Percentiles rank a stretch among this genome's conserved stretches.
Conservation (phyloP, 2,888 invertebrate species). For the Hymenopus coronatus region DNA sequence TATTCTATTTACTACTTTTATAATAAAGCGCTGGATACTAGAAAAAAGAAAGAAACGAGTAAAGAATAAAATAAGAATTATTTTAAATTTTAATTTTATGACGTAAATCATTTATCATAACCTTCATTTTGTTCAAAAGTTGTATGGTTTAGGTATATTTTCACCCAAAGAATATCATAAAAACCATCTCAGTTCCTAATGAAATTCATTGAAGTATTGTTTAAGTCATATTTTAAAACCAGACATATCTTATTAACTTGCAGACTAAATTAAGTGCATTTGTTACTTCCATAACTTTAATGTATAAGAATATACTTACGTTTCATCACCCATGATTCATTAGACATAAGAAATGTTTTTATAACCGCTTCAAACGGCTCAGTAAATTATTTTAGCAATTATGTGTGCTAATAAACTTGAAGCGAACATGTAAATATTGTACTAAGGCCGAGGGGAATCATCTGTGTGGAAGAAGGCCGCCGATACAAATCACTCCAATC, state of each 20-base stretch:
- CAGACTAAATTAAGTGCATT: neutral
- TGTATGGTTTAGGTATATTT: too few relatives aligned
- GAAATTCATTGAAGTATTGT: neutral
- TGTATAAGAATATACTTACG: neutral
- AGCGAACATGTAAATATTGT: neutral
- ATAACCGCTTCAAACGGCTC: neutral
- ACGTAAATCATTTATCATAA: too few relatives aligned
- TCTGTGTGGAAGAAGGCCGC: neutral
- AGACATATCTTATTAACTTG: neutral
- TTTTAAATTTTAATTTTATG: too few relatives aligned
- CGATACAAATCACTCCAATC: neutral
- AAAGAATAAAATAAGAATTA: too few relatives aligned
- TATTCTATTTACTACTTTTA: too few relatives aligned
- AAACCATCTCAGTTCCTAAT: neutral
- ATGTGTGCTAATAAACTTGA: neutral
- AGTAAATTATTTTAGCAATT: neutral
- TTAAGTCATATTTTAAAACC: neutral
- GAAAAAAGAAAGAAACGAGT: too few relatives aligned
- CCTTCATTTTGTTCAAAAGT: too few relatives aligned
- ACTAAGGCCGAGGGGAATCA: neutral
- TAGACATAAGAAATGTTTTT: neutral
- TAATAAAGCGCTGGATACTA: too few relatives aligned
- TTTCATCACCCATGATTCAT: neutral
- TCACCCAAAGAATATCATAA: too few relatives aligned
- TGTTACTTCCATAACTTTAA: neutral